Evolutionary conservation across 2,113 vertebrate genomes (phyloP).

Genomic region (Rallus limicola): DNA sequence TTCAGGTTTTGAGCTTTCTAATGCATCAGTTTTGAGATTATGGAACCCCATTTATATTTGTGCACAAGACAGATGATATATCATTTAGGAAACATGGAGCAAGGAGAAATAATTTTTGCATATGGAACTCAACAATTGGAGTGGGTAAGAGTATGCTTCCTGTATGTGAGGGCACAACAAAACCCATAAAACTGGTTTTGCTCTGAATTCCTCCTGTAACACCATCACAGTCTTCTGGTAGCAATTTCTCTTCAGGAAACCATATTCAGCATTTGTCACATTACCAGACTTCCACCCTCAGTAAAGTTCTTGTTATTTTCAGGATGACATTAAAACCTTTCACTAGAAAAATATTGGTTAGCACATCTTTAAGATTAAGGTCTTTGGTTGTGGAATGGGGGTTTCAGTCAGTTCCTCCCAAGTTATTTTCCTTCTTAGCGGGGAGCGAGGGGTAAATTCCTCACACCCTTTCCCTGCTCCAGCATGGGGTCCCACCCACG

Average conservation of each 20-base stretch:
- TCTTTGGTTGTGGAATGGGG: background rate
- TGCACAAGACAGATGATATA: background rate
- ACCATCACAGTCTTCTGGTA: background rate
- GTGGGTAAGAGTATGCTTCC: background rate
- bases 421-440: no score
- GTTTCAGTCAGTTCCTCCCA: no score
- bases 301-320: conserved; percentile 34
- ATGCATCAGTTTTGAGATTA: background rate
- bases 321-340: background rate
- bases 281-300: conserved; percentile 36
- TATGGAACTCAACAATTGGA: background rate
- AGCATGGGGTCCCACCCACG: no score
- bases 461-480: no score
- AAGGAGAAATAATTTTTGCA: background rate
- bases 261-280: conserved; percentile 35
- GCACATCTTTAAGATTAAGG: background rate
- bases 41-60: background rate
- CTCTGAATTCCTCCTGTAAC: background rate
- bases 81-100: background rate
- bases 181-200: background rate
- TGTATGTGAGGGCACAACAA: background rate
- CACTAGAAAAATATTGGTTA: background rate
- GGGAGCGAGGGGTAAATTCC: no score
- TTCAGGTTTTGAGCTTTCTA: background rate
- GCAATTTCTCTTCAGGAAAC: conserved; percentile 12